Percentiles rank a stretch among this genome's conserved stretches.
These are phyloP conservation scores for Zelostemma sp. DNA, from an alignment of 1,140 invertebrate species.

Conservation along the genomic window DNA sequence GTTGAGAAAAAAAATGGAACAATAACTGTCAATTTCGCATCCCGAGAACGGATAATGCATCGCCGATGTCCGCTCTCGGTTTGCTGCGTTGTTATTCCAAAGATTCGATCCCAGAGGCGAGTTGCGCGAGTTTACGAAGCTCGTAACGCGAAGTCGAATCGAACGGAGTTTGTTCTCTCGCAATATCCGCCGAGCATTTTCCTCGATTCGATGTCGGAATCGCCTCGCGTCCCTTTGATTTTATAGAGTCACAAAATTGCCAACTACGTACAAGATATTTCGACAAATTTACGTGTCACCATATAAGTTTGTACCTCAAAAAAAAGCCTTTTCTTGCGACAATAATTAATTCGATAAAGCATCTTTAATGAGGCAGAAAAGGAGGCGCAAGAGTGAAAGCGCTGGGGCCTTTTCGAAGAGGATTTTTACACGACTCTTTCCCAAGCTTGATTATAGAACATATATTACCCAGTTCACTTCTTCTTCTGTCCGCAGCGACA, in stretches of 20 bases:
- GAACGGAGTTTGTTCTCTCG: background rate
- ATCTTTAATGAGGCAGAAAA: background rate
- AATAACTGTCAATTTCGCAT: background rate
- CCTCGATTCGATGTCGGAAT: background rate
- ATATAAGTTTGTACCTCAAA: background rate
- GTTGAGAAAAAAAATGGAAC: too few species aligned
- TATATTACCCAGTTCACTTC: constrained; percentile 35
- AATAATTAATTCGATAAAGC: background rate
- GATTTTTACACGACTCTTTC: constrained; percentile 27
- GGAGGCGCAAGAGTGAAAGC: constrained; percentile 6
- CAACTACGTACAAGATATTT: background rate
- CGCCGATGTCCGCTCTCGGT: background rate
- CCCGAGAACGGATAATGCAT: background rate
- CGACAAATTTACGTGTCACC: background rate
- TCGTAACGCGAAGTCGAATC: constrained; percentile 3
- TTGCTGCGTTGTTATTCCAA: constrained; percentile 1
- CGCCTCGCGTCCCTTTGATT: background rate
- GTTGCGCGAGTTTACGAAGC: constrained; percentile 8
- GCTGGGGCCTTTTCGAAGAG: constrained; percentile 17
- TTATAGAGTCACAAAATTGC: background rate
- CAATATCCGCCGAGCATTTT: background rate
- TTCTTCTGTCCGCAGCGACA: constrained; percentile 34
- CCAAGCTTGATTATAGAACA: constrained; percentile 37
- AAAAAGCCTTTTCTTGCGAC: background rate
- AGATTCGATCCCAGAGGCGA: background rate